Evolutionary conservation across 1,140 invertebrate genomes (phyloP).

Genomic region (Popillia japonica): DNA sequence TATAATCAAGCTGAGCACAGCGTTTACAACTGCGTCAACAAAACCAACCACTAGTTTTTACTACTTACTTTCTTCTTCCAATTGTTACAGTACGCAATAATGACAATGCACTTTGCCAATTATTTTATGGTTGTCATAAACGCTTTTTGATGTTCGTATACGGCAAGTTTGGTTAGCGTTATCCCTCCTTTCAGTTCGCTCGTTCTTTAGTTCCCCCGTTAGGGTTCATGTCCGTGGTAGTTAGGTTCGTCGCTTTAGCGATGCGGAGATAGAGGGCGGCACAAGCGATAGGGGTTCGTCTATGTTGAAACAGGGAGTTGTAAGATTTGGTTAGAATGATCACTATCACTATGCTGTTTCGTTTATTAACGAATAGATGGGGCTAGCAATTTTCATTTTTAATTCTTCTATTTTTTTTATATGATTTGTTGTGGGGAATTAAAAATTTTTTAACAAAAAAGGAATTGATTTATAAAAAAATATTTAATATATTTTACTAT

Average conservation of each 20-base stretch:
- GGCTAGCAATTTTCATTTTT: not conserved
- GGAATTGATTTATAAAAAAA: too few relatives aligned
- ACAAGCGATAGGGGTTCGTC: not conserved
- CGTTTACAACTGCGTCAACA: conserved; percentile 17
- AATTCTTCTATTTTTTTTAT: not conserved
- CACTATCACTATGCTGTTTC: not conserved
- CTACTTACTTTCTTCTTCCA: conserved; percentile 3
- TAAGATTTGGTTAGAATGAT: not conserved
- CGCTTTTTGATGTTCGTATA: not conserved
- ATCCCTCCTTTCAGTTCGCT: not conserved
- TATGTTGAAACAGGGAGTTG: not conserved
- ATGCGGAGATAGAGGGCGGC: not conserved
- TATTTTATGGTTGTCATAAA: conserved; percentile 32
- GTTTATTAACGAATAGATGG: not conserved
- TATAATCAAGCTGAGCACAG: not conserved
- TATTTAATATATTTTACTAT: too few relatives aligned
- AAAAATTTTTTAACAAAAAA: too few relatives aligned
- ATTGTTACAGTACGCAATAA: conserved; percentile 25
- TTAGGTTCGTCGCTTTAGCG: not conserved
- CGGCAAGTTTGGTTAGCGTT: not conserved
- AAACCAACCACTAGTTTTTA: conserved; percentile 26
- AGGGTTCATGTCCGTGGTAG: not conserved
- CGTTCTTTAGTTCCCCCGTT: not conserved
- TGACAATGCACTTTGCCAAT: conserved; percentile 29
- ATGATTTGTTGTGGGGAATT: too few relatives aligned